These are phyloP conservation scores for Cavia porcellus DNA, from an alignment of 2,113 vertebrate genomes.

Conservation along the genomic window DNA sequence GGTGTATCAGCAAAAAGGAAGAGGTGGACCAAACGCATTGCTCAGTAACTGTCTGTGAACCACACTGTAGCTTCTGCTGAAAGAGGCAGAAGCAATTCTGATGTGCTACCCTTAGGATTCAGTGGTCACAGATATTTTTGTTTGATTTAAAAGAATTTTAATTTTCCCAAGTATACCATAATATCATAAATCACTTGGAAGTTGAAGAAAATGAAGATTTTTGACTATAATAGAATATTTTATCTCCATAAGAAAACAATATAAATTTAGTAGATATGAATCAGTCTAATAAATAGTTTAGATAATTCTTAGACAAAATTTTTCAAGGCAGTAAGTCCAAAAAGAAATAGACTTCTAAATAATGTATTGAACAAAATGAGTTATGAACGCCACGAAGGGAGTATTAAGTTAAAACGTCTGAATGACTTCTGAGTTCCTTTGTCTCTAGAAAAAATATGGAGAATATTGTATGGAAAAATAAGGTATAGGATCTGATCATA, in stretches of 20 bases:
- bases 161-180: constrained; percentile 67
- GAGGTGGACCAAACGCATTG: not conserved
- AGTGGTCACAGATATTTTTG: constrained; percentile 12
- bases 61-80: not conserved
- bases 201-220: constrained; percentile 81
- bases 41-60: not conserved
- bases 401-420: constrained; percentile 76
- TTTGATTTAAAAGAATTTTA: constrained; percentile 77
- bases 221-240: constrained; percentile 80
- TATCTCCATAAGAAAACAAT: constrained; percentile 80
- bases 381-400: constrained; percentile 75
- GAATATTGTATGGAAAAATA: constrained; percentile 81
- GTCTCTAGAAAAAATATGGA: constrained; percentile 74
- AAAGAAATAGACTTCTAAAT: constrained; percentile 69
- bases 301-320: constrained; percentile 53
- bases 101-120: not conserved
- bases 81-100: not conserved
- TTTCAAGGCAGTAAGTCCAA: constrained; percentile 71
- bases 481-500: not conserved
- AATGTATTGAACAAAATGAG: constrained; percentile 70
- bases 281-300: constrained; percentile 73
- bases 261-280: constrained; percentile 70
- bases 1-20: not conserved
- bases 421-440: constrained; percentile 83
- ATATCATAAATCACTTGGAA: constrained; percentile 74